Evolutionary conservation across 2,888 invertebrate genomes (phyloP).

Genomic region (Tribolium freemani): DNA sequence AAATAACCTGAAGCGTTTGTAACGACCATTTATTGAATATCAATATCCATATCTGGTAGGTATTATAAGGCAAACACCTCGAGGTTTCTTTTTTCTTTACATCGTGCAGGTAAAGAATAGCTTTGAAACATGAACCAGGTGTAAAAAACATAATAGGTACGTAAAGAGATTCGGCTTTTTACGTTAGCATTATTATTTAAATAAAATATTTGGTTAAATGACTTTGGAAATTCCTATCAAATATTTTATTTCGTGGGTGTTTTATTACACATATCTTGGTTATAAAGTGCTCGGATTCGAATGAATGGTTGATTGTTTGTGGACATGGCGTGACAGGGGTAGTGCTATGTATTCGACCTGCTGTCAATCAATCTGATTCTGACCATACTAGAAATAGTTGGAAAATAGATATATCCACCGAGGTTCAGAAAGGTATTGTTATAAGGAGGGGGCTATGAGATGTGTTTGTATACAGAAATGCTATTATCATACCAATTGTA

Average conservation of each 20-base stretch:
- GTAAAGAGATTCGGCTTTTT: not conserved
- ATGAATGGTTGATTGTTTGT: slow-evolving; percentile 54
- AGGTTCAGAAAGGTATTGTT: slow-evolving; percentile 54
- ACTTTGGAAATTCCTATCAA: no score
- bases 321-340: slow-evolving; percentile 58
- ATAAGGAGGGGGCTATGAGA: slow-evolving; percentile 57
- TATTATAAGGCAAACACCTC: slow-evolving; percentile 32
- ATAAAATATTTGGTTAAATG: not conserved
- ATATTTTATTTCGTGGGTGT: not conserved
- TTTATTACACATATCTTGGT: slow-evolving; percentile 28
- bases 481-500: slow-evolving; percentile 64
- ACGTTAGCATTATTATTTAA: no score
- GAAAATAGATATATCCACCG: slow-evolving; percentile 39
- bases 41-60: slow-evolving; percentile 50
- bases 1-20: slow-evolving; percentile 46
- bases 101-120: slow-evolving; percentile 27
- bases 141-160: not conserved
- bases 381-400: slow-evolving; percentile 35
- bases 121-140: slow-evolving; percentile 20
- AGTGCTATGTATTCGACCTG: slow-evolving; percentile 51
- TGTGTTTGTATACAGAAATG: slow-evolving; percentile 66
- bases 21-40: slow-evolving; percentile 49
- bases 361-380: slow-evolving; percentile 47
- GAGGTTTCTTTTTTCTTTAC: slow-evolving; percentile 22
- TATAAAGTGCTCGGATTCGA: slow-evolving; percentile 18